Percentiles rank a stretch among this genome's conserved stretches.
These are phyloP conservation scores for Brienomyrus longianalis DNA, from an alignment of 2,113 vertebrate genomes.

Conservation along the genomic window DNA sequence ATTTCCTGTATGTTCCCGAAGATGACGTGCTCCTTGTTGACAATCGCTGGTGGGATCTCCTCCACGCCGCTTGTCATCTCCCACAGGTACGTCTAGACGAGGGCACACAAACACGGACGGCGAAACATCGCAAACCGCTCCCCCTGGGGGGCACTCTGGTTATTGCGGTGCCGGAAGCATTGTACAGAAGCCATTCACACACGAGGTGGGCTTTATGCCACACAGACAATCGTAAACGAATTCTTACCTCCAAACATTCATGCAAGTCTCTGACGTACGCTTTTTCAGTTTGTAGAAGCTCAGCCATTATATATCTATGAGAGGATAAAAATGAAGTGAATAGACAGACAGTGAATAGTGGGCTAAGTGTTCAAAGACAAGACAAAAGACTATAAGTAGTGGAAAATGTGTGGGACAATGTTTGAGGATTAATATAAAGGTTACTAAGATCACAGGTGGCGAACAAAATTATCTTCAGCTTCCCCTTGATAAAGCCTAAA, in stretches of 20 bases:
- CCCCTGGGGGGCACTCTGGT: background rate
- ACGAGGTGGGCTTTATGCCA: background rate
- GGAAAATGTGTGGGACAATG: background rate
- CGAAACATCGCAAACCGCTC: background rate
- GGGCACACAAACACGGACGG: background rate
- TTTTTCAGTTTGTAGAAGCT: conserved; percentile 91
- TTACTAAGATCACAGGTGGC: background rate
- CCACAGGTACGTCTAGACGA: conserved; percentile 88
- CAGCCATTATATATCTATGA: conserved; percentile 95
- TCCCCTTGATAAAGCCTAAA: background rate
- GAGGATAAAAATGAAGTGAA: background rate
- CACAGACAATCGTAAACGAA: background rate
- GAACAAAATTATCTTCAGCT: background rate
- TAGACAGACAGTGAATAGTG: background rate
- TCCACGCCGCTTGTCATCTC: conserved; percentile 97
- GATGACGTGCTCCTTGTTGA: conserved; percentile 89
- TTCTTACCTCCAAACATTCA: conserved; percentile 89
- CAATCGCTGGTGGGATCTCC: conserved; percentile 83
- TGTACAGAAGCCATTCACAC: background rate
- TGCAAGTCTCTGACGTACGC: conserved; percentile 94
- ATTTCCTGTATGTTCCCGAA: conserved; percentile 99
- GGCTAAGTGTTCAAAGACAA: background rate
- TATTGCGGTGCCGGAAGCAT: background rate
- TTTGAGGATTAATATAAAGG: background rate
- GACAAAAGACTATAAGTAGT: background rate